Percentiles rank a stretch among this genome's conserved stretches.
These are phyloP conservation scores for Eristalis arbustorum DNA, from an alignment of 2,888 invertebrate species.

Conservation along the genomic window DNA sequence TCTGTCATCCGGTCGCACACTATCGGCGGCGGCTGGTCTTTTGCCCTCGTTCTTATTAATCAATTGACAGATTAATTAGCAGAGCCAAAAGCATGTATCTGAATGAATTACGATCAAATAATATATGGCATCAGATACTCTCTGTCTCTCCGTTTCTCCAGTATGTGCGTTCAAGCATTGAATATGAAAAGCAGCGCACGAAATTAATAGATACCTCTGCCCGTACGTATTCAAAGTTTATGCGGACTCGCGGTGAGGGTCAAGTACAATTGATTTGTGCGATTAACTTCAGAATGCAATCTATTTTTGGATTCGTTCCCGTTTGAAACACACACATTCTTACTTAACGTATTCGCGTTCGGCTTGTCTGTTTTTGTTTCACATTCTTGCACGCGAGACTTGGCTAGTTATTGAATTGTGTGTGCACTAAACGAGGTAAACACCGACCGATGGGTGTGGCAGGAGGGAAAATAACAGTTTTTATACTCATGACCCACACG, in stretches of 20 bases:
- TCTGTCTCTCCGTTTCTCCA: background rate
- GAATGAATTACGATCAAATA: slow-evolving; percentile 21
- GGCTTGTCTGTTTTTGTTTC: background rate
- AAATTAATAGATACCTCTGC: background rate
- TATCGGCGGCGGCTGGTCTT: slow-evolving; percentile 1
- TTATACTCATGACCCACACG: background rate
- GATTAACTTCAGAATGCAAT: slow-evolving; percentile 33
- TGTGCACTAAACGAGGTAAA: background rate
- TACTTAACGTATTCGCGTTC: background rate
- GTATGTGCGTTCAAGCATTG: background rate
- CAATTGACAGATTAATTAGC: slow-evolving; percentile 57
- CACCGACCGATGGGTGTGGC: slow-evolving; percentile 5
- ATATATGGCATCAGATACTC: background rate
- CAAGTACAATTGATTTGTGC: slow-evolving; percentile 26
- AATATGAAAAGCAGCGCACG: background rate
- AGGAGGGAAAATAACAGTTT: background rate
- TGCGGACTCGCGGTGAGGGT: slow-evolving; percentile 1
- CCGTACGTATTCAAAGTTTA: background rate
- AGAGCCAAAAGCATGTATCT: slow-evolving; percentile 21
- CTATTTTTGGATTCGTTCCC: slow-evolving; percentile 30
- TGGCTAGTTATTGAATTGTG: slow-evolving; percentile 2
- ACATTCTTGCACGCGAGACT: background rate
- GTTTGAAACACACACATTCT: background rate
- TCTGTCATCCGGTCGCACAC: background rate
- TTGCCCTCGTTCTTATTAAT: slow-evolving; percentile 52